Conservation (phyloP, 1,140 invertebrate genomes). For the Phocides pigmalion region DNA sequence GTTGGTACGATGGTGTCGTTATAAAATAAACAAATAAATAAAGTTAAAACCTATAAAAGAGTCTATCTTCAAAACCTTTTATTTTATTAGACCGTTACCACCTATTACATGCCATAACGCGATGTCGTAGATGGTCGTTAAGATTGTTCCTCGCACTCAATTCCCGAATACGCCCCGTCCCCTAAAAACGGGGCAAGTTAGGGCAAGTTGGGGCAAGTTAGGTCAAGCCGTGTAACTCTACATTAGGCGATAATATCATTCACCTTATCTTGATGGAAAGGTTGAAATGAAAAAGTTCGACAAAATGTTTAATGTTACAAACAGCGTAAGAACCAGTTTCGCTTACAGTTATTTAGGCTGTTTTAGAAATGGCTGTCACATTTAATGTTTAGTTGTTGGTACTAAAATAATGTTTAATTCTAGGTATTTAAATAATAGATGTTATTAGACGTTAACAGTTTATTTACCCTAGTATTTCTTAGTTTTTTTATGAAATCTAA, state of each 20-base stretch:
- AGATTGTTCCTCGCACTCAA: slow-evolving; percentile 22
- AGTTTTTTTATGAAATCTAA: no score
- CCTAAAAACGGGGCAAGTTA: slow-evolving; percentile 22
- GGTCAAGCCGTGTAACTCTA: slow-evolving; percentile 9
- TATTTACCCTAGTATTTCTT: no score
- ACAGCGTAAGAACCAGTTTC: no score
- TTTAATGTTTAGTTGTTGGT: no score
- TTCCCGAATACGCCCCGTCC: slow-evolving; percentile 3
- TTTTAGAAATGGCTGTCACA: no score
- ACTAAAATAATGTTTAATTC: no score
- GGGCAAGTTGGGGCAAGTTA: slow-evolving; percentile 16
- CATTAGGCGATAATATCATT: slow-evolving; percentile 11
- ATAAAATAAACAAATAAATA: no score
- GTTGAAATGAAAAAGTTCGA: slow-evolving; percentile 14
- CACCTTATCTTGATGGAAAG: slow-evolving; percentile 27
- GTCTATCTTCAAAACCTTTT: background rate
- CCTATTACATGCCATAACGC: slow-evolving; percentile 20
- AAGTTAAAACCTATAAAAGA: background rate
- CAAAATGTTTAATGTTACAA: background rate
- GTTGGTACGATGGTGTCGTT: no score
- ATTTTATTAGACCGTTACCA: slow-evolving; percentile 9
- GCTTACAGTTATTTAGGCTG: no score
- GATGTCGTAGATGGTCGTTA: slow-evolving; percentile 22
- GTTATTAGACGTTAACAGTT: no score
- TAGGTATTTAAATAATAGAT: no score